Conservation (phyloP, 2,888 invertebrate genomes). For the Tipula lateralis region DNA sequence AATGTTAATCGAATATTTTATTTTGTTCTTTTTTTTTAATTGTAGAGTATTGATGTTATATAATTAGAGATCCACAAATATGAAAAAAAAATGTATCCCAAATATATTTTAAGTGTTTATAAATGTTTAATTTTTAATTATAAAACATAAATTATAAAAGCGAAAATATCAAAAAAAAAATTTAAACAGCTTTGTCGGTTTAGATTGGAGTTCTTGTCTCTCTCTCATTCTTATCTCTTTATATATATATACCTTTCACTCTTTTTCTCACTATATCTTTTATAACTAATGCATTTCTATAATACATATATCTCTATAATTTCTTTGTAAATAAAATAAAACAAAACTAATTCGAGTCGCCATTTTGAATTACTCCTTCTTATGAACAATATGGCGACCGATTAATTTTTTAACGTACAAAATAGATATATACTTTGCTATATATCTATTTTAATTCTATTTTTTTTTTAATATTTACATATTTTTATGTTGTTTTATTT, state of each 20-base stretch:
- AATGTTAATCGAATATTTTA: background rate
- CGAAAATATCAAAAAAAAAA: background rate
- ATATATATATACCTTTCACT: background rate
- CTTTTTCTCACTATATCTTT: background rate
- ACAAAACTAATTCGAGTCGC: background rate
- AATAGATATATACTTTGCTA: background rate
- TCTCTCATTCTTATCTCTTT: background rate
- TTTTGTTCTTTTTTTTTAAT: background rate
- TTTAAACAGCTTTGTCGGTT: background rate
- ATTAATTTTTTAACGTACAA: background rate
- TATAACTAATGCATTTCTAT: background rate
- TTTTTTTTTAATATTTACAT: slow-evolving; percentile 2
- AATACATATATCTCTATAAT: background rate
- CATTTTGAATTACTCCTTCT: background rate
- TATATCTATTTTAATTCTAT: background rate
- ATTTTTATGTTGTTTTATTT: slow-evolving; percentile 9
- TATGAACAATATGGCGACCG: background rate
- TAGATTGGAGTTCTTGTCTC: slow-evolving; percentile 1
- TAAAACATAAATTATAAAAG: background rate
- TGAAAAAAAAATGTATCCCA: background rate
- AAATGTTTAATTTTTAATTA: background rate
- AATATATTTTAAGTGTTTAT: slow-evolving; percentile 14
- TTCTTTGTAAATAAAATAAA: background rate
- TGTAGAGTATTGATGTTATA: slow-evolving; percentile 11
- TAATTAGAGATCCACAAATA: background rate